phyloP scores from a whole-genome alignment of 2,888 invertebrate species.

The Prenolepis imparis region DNA sequence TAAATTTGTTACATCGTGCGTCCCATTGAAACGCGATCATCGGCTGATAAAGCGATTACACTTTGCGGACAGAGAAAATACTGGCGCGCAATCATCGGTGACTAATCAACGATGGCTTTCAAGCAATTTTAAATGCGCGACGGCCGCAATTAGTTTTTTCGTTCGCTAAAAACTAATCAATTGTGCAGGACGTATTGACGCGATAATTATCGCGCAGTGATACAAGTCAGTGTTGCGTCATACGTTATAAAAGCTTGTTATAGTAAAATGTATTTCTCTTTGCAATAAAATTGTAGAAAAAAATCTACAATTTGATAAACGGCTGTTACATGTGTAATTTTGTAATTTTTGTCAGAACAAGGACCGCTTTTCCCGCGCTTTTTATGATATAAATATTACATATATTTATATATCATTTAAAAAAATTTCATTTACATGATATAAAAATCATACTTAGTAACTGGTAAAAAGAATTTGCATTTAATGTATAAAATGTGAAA shows the following conservation, averaged over 20 bases:
- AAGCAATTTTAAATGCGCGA: conserved; percentile 16
- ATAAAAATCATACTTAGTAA: neutral
- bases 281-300: neutral
- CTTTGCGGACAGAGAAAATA: conserved; percentile 23
- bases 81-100: conserved; percentile 10
- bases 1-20: conserved; percentile 24
- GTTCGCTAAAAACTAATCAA: neutral
- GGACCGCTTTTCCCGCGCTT: neutral
- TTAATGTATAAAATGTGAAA: neutral
- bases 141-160: conserved; percentile 1
- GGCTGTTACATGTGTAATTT: neutral
- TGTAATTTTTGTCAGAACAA: neutral
- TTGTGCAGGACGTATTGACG: neutral
- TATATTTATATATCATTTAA: neutral
- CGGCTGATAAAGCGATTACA: conserved; percentile 17
- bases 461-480: neutral
- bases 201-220: neutral
- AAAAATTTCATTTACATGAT: neutral
- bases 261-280: neutral
- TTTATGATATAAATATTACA: neutral
- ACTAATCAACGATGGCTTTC: conserved; percentile 19
- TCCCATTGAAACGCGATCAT: conserved; percentile 33
- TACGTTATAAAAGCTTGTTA: neutral
- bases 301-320: neutral
- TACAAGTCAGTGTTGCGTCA: conserved; percentile 1